Evolutionary conservation across 2,113 vertebrate genomes (phyloP), one percentile per base, ranked within the genome.

Genomic region (Microtus richardsoni): DNA sequence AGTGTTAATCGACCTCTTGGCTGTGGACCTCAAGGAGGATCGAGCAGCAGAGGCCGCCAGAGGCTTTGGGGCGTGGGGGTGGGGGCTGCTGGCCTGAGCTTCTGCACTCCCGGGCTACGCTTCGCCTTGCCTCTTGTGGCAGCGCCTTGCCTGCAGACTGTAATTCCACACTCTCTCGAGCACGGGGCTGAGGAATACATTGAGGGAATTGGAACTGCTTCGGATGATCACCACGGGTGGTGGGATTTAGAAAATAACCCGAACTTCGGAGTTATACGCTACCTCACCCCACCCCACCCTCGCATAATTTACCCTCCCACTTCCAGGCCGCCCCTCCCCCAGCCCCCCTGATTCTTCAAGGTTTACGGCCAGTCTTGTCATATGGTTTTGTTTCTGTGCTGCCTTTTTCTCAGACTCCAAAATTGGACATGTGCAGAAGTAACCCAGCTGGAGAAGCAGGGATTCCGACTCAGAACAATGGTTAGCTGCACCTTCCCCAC

Each of bases 331-430:
- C 95, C 94, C 94, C 95, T 96, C 94, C 96, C 94, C 97, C 52
- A 92, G 88, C 49, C 74, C 91, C 60, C 82, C 93, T 19, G 54
- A 88, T 92, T 96, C 96, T 92, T 95, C 74, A 91, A 95, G 94
- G 86, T 97, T 97, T 97, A 88, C 96, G 96, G 97, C 91, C 93
- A 97, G 96, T 94, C 94, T 24, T 96, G 96, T 97, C 97, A 97
- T 96, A 97, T 97, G 97, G 97, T 97, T 97, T 96, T 97, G 96
- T 97, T 97, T 97, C 95, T 95, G 77, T 91, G 89, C 96, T 91
- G 95, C 90, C 96, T 86, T 73, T 97, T 74, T 97, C 68, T 52
- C 97, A 98, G 91, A 96, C 94, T 95, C 73, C 86, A 97, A 97
- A 97, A 96, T 97, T 97, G 94, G 95, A 97, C 95, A 94, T 94